Evolutionary conservation across 2,888 invertebrate species (phyloP).

Genomic region (Dynastes grantii): DNA sequence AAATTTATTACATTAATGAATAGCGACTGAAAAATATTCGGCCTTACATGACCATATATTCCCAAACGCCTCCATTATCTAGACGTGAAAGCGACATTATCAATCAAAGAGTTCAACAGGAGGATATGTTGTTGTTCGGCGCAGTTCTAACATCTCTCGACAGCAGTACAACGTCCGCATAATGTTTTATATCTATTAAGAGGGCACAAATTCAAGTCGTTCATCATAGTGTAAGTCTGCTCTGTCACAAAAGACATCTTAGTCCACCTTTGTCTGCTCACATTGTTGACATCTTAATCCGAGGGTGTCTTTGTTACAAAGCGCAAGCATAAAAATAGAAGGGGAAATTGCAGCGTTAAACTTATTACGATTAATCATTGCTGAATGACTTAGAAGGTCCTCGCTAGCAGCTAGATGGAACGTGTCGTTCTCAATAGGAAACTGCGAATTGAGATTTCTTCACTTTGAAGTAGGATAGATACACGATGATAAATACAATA

Average conservation of each 20-base stretch:
- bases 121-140: slow-evolving; percentile 39
- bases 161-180: slow-evolving; percentile 29
- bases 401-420: not conserved
- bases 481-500: too few relatives aligned
- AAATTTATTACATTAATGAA: slow-evolving; percentile 17
- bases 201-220: slow-evolving; percentile 17
- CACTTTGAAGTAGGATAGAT: too few relatives aligned
- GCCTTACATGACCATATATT: not conserved
- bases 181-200: slow-evolving; percentile 30
- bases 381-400: not conserved
- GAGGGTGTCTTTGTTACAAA: slow-evolving; percentile 24
- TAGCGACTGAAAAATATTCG: slow-evolving; percentile 3
- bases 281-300: slow-evolving; percentile 37
- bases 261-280: slow-evolving; percentile 34
- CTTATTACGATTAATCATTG: slow-evolving; percentile 36
- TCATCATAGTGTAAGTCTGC: slow-evolving; percentile 37
- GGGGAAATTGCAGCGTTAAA: slow-evolving; percentile 16
- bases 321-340: slow-evolving; percentile 24
- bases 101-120: slow-evolving; percentile 39
- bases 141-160: slow-evolving; percentile 17
- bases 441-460: too few relatives aligned
- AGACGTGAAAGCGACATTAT: slow-evolving; percentile 33
- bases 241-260: slow-evolving; percentile 33
- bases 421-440: too few relatives aligned
- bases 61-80: slow-evolving; percentile 4